These are phyloP conservation scores for Scytalopus superciliaris DNA, from an alignment of 2,113 vertebrate genomes.

Conservation along the genomic window DNA sequence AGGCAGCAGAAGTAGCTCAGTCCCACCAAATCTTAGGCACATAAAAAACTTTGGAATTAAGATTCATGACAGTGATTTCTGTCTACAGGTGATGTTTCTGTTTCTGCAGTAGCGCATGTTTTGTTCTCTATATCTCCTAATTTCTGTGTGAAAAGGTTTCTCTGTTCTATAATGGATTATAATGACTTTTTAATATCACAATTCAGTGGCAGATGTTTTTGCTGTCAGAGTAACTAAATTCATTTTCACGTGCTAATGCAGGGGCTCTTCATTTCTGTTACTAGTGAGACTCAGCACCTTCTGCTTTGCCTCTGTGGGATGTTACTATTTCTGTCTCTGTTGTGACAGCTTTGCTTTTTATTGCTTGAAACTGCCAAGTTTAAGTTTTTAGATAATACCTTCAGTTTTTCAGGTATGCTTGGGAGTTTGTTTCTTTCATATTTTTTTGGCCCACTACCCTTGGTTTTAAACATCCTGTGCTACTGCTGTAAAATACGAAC, in stretches of 20 bases:
- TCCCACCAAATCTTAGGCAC: not conserved
- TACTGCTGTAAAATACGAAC: not conserved
- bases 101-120: not conserved
- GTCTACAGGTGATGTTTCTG: not conserved
- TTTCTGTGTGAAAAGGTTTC: constrained; percentile 8
- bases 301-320: constrained; percentile 13
- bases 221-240: constrained; percentile 27
- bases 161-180: not conserved
- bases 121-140: not conserved
- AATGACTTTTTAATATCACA: constrained; percentile 10
- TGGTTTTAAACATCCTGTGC: not conserved
- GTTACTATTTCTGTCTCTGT: constrained; percentile 17
- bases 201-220: constrained; percentile 24
- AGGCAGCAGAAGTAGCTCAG: not conserved
- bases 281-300: not conserved
- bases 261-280: constrained; percentile 30
- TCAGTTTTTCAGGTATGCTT: not conserved
- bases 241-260: constrained; percentile 22
- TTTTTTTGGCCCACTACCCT: not conserved
- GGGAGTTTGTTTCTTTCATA: not conserved
- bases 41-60: not conserved
- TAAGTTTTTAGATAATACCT: not conserved
- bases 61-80: not conserved
- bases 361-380: constrained; percentile 2
- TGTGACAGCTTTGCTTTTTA: constrained; percentile 28